Conservation (phyloP, 2,797 vertebrate species). For the Clamator glandarius region DNA sequence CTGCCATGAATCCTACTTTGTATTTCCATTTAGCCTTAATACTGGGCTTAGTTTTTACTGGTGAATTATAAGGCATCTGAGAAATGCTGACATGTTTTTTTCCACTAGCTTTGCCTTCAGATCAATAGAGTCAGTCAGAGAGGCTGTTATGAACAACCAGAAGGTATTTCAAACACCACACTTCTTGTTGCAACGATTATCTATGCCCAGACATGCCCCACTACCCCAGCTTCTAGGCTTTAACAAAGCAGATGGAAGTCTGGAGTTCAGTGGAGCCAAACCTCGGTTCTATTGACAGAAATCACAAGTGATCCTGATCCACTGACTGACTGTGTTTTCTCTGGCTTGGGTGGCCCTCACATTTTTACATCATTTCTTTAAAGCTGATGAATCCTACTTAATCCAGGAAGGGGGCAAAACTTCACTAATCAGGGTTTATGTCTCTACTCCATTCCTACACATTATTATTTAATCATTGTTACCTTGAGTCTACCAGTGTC, state of each 20-base stretch:
- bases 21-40: neutral
- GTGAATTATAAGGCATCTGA: neutral
- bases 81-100: neutral
- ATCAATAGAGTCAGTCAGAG: constrained; percentile 5
- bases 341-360: neutral
- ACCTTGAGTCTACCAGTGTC: neutral
- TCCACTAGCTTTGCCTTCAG: neutral
- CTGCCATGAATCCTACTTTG: neutral
- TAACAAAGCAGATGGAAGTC: neutral
- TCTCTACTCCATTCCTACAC: neutral
- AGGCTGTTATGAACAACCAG: neutral
- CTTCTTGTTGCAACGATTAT: neutral
- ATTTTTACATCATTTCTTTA: neutral
- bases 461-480: neutral
- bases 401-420: neutral
- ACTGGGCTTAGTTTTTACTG: neutral
- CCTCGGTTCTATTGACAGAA: neutral
- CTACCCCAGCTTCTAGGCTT: neutral
- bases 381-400: neutral
- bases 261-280: neutral
- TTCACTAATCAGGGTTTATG: neutral
- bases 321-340: neutral
- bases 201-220: neutral
- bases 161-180: neutral
- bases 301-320: neutral